phyloP scores from a whole-genome alignment of 2,888 invertebrate species.

The Nymphalis polychloros region DNA sequence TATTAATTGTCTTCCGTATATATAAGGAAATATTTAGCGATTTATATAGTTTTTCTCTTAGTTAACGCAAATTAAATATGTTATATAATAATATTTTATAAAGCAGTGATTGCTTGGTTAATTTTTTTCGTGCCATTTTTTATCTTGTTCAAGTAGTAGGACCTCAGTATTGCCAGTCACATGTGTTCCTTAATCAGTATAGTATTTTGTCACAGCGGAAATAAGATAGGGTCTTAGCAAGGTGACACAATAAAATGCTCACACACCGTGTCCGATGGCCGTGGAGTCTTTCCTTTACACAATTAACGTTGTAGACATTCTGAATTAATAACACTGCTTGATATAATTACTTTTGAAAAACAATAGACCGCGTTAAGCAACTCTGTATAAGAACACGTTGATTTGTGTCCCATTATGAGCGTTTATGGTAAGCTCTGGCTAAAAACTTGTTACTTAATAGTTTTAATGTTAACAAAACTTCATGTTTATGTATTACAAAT shows the following conservation, averaged over 20 bases:
- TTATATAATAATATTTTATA: neutral
- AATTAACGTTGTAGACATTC: slow-evolving; percentile 32
- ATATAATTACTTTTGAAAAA: slow-evolving; percentile 36
- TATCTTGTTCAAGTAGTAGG: neutral
- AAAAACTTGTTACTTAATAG: neutral
- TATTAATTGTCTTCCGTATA: slow-evolving; percentile 22
- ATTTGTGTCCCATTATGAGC: slow-evolving; percentile 27
- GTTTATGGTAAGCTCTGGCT: slow-evolving; percentile 16
- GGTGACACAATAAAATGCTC: slow-evolving; percentile 42
- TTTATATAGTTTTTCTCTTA: neutral
- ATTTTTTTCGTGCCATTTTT: neutral
- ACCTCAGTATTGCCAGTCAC: neutral
- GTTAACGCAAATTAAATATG: neutral
- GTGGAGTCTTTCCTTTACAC: slow-evolving; percentile 52
- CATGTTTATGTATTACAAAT: neutral
- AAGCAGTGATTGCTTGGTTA: no score
- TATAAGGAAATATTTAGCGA: slow-evolving; percentile 22
- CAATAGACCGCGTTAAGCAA: slow-evolving; percentile 34
- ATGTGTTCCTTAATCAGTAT: neutral
- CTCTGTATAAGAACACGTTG: slow-evolving; percentile 14
- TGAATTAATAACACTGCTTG: slow-evolving; percentile 37
- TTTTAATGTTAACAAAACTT: neutral
- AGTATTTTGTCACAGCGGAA: slow-evolving; percentile 36
- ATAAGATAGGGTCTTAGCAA: slow-evolving; percentile 32
- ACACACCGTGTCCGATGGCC: slow-evolving; percentile 50